Percentiles rank a stretch among this genome's conserved stretches.
Evolutionary conservation across 2,888 invertebrate genomes (phyloP).

Genomic region (Epiblema foenella): DNA sequence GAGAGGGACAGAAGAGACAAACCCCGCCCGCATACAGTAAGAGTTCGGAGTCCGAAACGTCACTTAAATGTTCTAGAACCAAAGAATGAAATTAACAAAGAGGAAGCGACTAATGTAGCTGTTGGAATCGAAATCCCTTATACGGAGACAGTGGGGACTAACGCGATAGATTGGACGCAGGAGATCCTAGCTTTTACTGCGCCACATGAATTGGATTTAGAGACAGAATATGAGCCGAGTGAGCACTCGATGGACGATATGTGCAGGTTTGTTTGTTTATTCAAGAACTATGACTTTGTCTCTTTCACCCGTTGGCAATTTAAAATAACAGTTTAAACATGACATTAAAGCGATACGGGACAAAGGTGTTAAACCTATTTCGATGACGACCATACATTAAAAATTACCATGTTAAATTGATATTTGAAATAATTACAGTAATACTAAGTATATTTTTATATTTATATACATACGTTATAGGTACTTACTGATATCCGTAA

Average conservation of each 20-base stretch:
- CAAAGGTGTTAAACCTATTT: no score
- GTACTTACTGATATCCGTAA: no score
- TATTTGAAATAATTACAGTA: no score
- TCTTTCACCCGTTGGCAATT: no score
- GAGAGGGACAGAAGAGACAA: constrained; percentile 55
- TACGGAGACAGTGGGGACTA: constrained; percentile 51
- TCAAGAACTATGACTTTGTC: no score
- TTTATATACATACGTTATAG: no score
- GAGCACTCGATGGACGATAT: constrained; percentile 71
- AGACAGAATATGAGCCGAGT: constrained; percentile 59
- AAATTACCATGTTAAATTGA: no score
- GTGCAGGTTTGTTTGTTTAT: constrained; percentile 60
- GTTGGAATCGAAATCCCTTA: not conserved
- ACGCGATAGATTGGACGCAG: constrained; percentile 59
- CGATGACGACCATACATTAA: no score
- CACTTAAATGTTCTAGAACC: constrained; percentile 53
- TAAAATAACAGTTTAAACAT: no score
- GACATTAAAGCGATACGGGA: no score
- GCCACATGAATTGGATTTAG: constrained; percentile 43
- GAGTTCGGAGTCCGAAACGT: constrained; percentile 74
- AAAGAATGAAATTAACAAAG: constrained; percentile 49
- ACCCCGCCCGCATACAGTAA: constrained; percentile 66
- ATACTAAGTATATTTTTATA: no score
- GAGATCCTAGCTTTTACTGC: constrained; percentile 49
- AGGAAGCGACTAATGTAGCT: not conserved